Evolutionary conservation across 2,888 invertebrate species (phyloP).

Genomic region (Microdon myrmicae): DNA sequence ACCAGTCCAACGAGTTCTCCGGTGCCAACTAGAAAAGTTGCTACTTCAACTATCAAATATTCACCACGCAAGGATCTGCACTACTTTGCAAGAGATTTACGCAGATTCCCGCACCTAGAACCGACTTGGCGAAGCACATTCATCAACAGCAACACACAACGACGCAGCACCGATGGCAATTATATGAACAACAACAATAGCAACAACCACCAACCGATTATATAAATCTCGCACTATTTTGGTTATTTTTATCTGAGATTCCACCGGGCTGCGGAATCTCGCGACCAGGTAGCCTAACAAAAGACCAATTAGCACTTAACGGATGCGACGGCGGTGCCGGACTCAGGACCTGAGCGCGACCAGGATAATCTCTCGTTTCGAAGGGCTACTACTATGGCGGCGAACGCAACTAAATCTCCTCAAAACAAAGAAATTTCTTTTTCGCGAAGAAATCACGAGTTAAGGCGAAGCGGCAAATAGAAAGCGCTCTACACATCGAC

Average conservation of each 20-base stretch:
- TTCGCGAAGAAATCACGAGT: constrained; percentile 33
- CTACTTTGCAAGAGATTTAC: constrained; percentile 13
- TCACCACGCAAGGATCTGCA: constrained; percentile 15
- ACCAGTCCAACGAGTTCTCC: constrained; percentile 43
- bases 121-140: constrained; percentile 20
- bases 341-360: too few relatives aligned
- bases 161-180: not conserved
- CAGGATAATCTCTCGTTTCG: not conserved
- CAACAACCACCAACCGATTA: constrained; percentile 34
- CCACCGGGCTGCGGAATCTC: constrained; percentile 9
- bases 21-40: constrained; percentile 20
- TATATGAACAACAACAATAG: constrained; percentile 9
- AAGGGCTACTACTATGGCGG: not conserved
- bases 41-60: constrained; percentile 4
- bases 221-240: constrained; percentile 45
- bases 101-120: constrained; percentile 32
- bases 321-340: not conserved
- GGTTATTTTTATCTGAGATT: constrained; percentile 44
- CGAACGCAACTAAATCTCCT: not conserved
- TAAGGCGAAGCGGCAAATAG: constrained; percentile 13
- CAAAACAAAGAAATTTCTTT: constrained; percentile 41
- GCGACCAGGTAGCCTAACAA: constrained; percentile 3
- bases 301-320: too few relatives aligned
- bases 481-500: constrained; percentile 18
- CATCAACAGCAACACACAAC: constrained; percentile 4